Conservation (phyloP, 2,888 invertebrate species). For the Cephus runcator region DNA sequence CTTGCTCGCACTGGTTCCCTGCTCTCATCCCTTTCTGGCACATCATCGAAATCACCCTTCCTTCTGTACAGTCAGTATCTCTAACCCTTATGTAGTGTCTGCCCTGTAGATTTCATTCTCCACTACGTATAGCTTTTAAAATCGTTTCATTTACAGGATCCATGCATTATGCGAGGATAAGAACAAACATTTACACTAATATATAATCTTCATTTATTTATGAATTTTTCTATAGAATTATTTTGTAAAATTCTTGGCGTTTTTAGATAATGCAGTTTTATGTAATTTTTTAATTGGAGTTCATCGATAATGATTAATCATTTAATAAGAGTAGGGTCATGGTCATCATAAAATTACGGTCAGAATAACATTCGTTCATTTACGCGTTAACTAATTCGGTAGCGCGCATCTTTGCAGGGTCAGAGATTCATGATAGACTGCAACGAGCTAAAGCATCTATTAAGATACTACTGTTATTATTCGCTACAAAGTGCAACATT, state of each 20-base stretch:
- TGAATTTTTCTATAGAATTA: background rate
- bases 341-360: background rate
- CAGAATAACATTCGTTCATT: background rate
- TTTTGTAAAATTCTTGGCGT: background rate
- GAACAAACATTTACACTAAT: background rate
- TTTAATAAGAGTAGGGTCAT: background rate
- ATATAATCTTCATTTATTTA: background rate
- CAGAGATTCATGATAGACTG: background rate
- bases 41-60: background rate
- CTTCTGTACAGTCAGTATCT: background rate
- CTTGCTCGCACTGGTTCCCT: constrained; percentile 37
- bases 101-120: background rate
- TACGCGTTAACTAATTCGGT: background rate
- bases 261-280: background rate
- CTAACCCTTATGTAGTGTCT: background rate
- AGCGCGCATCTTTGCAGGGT: background rate
- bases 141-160: background rate
- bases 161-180: background rate
- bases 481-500: constrained; percentile 27
- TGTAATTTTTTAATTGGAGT: background rate
- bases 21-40: background rate
- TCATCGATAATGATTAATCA: background rate
- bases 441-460: background rate
- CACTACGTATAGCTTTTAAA: background rate
- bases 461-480: background rate